Evolutionary conservation across 1,140 invertebrate species (phyloP).

Genomic region (Pogonognathellus flavescens): DNA sequence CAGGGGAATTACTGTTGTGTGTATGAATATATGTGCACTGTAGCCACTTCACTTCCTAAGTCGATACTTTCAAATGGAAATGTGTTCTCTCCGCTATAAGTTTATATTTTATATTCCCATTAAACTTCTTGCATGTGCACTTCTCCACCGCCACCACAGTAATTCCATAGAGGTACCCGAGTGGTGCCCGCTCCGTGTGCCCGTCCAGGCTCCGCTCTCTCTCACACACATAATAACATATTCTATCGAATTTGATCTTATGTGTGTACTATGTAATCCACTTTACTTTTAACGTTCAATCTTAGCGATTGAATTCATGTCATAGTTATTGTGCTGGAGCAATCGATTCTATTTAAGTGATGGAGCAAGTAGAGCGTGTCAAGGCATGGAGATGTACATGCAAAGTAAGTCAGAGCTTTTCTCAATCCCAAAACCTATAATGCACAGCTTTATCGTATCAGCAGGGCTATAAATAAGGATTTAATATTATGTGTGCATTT

Average conservation of each 20-base stretch:
- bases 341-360: constrained; percentile 34
- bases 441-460: not conserved
- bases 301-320: constrained; percentile 28
- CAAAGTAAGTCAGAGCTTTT: not conserved
- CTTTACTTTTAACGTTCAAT: constrained; percentile 38
- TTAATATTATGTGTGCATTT: constrained; percentile 4
- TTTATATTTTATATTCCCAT: constrained; percentile 9
- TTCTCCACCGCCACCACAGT: too few relatives aligned
- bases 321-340: constrained; percentile 19
- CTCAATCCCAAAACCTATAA: not conserved
- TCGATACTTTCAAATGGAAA: too few relatives aligned
- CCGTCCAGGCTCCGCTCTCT: too few relatives aligned
- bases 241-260: constrained; percentile 24
- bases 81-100: not conserved
- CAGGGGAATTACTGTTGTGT: too few relatives aligned
- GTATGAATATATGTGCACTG: too few relatives aligned
- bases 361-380: constrained; percentile 16
- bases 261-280: constrained; percentile 26
- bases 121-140: constrained; percentile 22
- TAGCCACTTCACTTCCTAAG: too few relatives aligned
- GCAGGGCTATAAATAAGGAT: constrained; percentile 21
- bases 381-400: not conserved
- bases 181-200: too few relatives aligned
- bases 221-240: not conserved
- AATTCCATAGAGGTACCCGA: too few relatives aligned